A percentile compares a stretch with the other conserved stretches of the same genome.
Conservation (phyloP, 2,113 vertebrate species). For the Haplochromis vanheusdeni region DNA sequence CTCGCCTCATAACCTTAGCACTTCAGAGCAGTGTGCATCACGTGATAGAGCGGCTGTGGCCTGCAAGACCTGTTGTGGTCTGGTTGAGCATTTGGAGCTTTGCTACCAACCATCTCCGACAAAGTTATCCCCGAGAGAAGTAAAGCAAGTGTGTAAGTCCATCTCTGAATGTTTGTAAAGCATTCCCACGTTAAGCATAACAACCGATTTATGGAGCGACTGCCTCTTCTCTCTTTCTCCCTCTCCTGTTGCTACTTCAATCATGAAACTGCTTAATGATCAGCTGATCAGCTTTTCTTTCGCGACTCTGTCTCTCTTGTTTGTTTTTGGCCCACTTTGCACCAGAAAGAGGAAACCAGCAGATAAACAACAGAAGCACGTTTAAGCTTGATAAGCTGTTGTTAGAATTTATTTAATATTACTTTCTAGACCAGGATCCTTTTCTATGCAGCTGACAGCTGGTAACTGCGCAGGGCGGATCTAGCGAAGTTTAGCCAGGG, state of each 20-base stretch:
- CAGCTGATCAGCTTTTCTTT: not conserved
- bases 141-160: not conserved
- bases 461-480: too few relatives aligned
- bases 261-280: fast-evolving
- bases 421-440: too few relatives aligned
- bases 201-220: fast-evolving
- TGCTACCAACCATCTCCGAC: fast-evolving
- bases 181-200: not conserved
- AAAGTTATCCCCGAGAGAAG: not conserved
- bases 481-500: too few relatives aligned
- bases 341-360: not conserved
- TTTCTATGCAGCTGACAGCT: too few relatives aligned
- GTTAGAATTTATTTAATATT: too few relatives aligned
- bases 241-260: not conserved
- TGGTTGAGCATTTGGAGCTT: not conserved
- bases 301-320: fast-evolving
- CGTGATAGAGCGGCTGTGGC: fast-evolving
- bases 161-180: fast-evolving
- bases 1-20: not conserved
- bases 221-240: not conserved
- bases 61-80: fast-evolving
- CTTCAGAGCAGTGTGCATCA: fast-evolving
- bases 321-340: not conserved
- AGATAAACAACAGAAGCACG: fast-evolving
- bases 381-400: too few relatives aligned